Percentiles rank a stretch among this genome's conserved stretches.
Evolutionary conservation across 2,797 vertebrate genomes (phyloP).

Genomic region (Gymnodraco acuticeps): DNA sequence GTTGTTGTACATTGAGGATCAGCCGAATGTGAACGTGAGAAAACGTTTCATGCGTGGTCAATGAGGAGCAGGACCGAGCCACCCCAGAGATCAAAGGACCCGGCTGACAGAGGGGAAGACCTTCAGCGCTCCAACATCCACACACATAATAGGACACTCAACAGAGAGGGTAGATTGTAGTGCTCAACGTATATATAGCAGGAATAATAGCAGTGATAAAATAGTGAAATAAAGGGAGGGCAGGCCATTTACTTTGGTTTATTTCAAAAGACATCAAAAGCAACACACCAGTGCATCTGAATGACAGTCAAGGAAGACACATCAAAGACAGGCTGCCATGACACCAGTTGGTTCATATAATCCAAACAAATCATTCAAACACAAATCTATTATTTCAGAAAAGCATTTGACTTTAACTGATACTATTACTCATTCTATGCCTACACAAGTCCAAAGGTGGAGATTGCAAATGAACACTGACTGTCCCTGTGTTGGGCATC

Average conservation of each 20-base stretch:
- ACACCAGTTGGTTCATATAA: conserved; percentile 14
- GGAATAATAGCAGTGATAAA: conserved; percentile 22
- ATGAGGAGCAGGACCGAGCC: conserved; percentile 34
- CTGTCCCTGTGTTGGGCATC: background rate
- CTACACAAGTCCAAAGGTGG: background rate
- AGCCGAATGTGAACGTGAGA: conserved; percentile 88
- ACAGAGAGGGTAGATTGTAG: conserved; percentile 29
- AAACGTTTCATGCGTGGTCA: conserved; percentile 78
- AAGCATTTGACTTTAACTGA: background rate
- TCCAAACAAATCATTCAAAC: conserved; percentile 1
- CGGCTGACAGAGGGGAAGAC: conserved; percentile 22
- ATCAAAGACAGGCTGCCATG: conserved; percentile 44
- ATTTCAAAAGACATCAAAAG: conserved; percentile 34
- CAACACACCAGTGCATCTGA: conserved; percentile 22
- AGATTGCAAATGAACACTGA: conserved; percentile 5
- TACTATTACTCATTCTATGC: background rate
- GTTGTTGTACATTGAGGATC: conserved; percentile 77
- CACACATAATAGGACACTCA: conserved; percentile 20
- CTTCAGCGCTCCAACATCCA: conserved; percentile 14
- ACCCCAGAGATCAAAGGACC: conserved; percentile 62
- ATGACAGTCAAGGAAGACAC: conserved; percentile 31
- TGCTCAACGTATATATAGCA: background rate
- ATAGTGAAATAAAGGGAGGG: conserved; percentile 32
- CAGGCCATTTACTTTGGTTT: conserved; percentile 25
- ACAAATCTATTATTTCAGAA: background rate